Base-by-base conservation (phyloP, 1,140 invertebrate species). In the Pararge aegeria region DNA sequence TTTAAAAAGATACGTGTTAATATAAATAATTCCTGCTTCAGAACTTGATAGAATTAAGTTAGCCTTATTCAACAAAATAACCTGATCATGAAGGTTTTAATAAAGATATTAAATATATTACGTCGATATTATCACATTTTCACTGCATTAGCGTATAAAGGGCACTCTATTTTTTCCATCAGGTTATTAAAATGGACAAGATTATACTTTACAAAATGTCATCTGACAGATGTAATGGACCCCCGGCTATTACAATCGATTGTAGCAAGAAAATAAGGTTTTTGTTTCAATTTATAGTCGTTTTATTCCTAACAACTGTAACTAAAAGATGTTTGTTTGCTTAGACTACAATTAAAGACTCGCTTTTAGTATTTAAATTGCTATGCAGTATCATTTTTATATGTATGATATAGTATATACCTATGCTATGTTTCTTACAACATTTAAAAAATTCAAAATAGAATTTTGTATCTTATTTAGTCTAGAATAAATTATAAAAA, bases 151-250 rank as follows among this genome's bases (percentile, higher is more conserved):
- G 16, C 13, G 16, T 18, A 40, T 18, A 40, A 40, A 40, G 13
- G 38, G 13, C 13, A 40, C 13, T 16, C 13, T 10, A 40, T 42
- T 42, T 42, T 42, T 42, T 42, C 13, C 16, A 42, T 42, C 16
- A 12, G 13, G 42, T 46, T 46, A 46, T 19, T 46, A 46, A 20
- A 46, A 16, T 10, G 10, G 18, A 46, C 42, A 20, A 46, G 19
- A 46, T 46, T 46, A 46, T 46, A 46, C 42, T 19, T 46, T 46
- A 9, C n/a, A 20, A 46, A 46, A 46, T 46, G 42, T 46, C 42
- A 46, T 20, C 18, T 46, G 42, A 46, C 42, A 46, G 42, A 46
- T 46, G 42, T 46, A 46, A 46, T 46, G 19, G 16, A 46, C 19
- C 42, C 42, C 18, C 42, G 19, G 42, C 42, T 12, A 46, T 46